Base-by-base conservation (phyloP, 2,888 invertebrate species). In the Cephus sareptanus region DNA sequence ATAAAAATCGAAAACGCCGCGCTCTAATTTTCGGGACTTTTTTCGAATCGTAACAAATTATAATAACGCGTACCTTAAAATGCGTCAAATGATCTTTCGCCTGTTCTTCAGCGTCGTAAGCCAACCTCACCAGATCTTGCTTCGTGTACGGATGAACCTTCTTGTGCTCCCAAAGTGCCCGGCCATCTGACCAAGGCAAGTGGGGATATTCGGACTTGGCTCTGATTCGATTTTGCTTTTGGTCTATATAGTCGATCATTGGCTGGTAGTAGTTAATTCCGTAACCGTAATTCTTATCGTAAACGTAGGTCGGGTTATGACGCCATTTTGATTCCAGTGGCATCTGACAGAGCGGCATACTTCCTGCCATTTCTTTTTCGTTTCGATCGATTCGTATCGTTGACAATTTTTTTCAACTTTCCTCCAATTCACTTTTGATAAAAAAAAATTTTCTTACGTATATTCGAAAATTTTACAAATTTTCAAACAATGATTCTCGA, bases 211-310 rank as follows among this genome's bases (percentile, higher is more conserved):
- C 91, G 79, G 91, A 90, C 83, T 91, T 91, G 74, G 85, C 84
- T 81, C 86, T 87, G 71, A 83, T 87, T 75, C 89, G 90, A 78
- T 86, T 92, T 84, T 94, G 94, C 92, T 95, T 96, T 73, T 94
- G 94, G 88, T 95, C 95, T 85, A 97, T 94, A 89, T 96, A 96
- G 92, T 97, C 96, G 87, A 97, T 94, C 96, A 97, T 96, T 75
- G 97, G 97, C 91, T 96, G 96, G 92, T 97, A 97, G 92, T 94
- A 96, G 92, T 96, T 96, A 88, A 96, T 96, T 76, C 96, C 96
- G 91, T 95, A 96, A 84, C 95, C 95, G 92, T 97, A 97, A 92
- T 97, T 97, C 91, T 95, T 95, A 89, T 96, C 95, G 92, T 97
- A 97, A 79, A 95, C 94, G 78, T 94, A 91, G 33, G 95, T 95